Percentiles rank a stretch among this genome's conserved stretches.
phyloP scores from a whole-genome alignment of 2,113 vertebrate species.

The Anolis carolinensis region DNA sequence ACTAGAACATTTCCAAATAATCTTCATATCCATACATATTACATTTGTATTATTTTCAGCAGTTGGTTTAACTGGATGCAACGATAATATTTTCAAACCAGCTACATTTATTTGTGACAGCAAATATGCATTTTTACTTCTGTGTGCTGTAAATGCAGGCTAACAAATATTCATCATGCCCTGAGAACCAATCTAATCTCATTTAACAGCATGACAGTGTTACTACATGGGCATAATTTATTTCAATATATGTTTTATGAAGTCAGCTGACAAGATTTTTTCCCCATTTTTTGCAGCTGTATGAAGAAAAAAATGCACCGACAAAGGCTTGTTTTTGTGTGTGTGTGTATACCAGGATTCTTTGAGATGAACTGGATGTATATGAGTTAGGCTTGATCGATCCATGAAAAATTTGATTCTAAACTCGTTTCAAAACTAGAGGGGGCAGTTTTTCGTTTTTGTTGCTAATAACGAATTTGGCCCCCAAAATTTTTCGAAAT shows the following conservation, averaged over 20 bases:
- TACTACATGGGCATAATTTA: background rate
- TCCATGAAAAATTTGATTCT: too few relatives aligned
- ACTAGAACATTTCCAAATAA: too few relatives aligned
- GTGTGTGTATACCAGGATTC: too few relatives aligned
- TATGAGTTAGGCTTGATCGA: too few relatives aligned
- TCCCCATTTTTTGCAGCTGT: background rate
- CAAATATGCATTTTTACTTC: background rate
- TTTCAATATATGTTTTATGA: background rate
- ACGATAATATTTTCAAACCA: background rate
- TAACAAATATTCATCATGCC: background rate
- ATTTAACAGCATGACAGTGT: background rate
- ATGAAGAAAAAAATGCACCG: background rate
- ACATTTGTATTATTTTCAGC: background rate
- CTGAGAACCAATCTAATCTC: background rate
- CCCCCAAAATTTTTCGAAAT: too few relatives aligned
- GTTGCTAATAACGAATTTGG: too few relatives aligned
- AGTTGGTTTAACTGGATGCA: background rate
- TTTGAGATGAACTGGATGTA: too few relatives aligned
- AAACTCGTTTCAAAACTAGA: too few relatives aligned
- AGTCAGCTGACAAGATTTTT: background rate
- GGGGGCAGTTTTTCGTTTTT: too few relatives aligned
- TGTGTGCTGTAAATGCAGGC: background rate
- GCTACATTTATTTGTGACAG: background rate
- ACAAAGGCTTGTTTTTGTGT: too few relatives aligned
- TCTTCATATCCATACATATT: too few relatives aligned